Conservation (phyloP, 2,113 vertebrate species). For the Diadophis punctatus region DNA sequence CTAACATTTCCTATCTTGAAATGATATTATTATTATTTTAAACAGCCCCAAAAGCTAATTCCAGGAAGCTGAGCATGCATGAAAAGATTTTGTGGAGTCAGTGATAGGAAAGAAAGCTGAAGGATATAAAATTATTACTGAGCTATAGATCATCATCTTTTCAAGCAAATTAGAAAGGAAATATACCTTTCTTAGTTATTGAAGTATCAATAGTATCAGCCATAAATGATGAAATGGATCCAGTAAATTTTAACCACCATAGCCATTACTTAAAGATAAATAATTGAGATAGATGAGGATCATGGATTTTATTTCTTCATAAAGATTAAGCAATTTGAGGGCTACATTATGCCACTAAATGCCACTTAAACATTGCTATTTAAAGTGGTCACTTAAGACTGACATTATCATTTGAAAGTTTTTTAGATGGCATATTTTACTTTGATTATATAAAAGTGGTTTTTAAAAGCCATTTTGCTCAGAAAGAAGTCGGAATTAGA, state of each 20-base stretch:
- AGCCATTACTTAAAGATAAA: not conserved
- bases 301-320: not conserved
- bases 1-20: not conserved
- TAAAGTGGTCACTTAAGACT: slow-evolving; percentile 10
- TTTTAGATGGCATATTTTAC: not conserved
- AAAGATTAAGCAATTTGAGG: not conserved
- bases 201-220: slow-evolving; percentile 13
- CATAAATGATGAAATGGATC: slow-evolving; percentile 9
- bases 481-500: slow-evolving; percentile 10
- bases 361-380: not conserved
- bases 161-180: not conserved
- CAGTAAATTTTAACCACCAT: not conserved
- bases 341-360: not conserved
- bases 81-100: not conserved
- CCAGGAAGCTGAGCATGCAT: fast-evolving
- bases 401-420: not conserved
- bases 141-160: not conserved
- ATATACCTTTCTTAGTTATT: not conserved
- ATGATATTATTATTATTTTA: not conserved
- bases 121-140: not conserved
- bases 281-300: not conserved
- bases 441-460: slow-evolving; percentile 10
- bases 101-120: not conserved
- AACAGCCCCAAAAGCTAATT: not conserved
- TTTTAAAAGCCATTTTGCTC: not conserved